These are phyloP conservation scores for Muscicapa striata DNA, from an alignment of 2,797 vertebrate genomes.

Conservation along the genomic window DNA sequence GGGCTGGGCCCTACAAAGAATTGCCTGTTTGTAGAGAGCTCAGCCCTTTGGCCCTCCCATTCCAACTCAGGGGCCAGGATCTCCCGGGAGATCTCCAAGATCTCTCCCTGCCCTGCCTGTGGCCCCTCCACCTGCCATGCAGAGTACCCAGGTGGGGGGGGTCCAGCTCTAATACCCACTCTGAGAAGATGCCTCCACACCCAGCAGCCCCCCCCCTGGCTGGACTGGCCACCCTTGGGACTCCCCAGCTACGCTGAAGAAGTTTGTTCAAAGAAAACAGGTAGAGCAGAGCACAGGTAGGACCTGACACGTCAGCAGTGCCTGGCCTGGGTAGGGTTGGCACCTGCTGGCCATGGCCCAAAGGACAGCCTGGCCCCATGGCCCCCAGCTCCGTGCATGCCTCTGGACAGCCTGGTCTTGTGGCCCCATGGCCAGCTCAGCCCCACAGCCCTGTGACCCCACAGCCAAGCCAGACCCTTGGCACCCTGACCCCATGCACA, in stretches of 20 bases:
- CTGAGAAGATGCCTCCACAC: not conserved
- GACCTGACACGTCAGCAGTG: not conserved
- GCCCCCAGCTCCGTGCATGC: accelerated
- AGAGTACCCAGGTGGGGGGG: accelerated
- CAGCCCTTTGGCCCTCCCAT: accelerated
- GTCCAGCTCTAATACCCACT: not conserved
- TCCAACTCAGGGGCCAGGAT: accelerated
- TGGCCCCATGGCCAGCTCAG: accelerated
- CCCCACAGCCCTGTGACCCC: not conserved
- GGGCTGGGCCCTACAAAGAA: not conserved
- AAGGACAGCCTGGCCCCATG: not conserved
- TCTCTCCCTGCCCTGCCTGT: not conserved
- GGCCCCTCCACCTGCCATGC: not conserved
- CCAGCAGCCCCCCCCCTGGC: not conserved
- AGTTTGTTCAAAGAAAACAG: not conserved
- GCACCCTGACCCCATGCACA: not conserved
- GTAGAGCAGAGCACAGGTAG: not conserved
- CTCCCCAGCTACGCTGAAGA: not conserved
- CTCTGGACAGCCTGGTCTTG: not conserved
- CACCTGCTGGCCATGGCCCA: not conserved
- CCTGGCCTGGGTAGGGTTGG: not conserved
- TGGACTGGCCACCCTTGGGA: accelerated
- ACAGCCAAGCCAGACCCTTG: not conserved
- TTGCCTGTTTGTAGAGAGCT: not conserved
- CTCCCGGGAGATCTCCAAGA: not conserved